Base-by-base conservation (phyloP, 2,797 vertebrate species). In the Halcyon chelicuti region DNA sequence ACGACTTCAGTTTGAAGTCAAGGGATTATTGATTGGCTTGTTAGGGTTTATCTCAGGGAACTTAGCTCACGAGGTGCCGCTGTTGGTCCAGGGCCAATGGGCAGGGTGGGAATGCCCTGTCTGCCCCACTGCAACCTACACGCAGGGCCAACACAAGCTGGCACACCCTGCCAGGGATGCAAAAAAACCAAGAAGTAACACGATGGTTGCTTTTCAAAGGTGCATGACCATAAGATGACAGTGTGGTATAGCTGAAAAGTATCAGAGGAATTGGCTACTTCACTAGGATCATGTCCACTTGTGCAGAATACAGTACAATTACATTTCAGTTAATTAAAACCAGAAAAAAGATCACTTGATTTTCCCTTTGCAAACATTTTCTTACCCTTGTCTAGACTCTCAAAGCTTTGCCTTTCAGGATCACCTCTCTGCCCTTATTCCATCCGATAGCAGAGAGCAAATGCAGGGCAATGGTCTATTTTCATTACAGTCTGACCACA, bases 51-150 rank as follows among this genome's bases (percentile, higher is more conserved):
- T 33, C 37, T 70, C 23, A 28, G 58, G 13, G 26, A 91, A 12
- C 26, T 66, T 57, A 88, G 44, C 33, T 39, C 67, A 71, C 1
- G 0, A 26, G 0, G 0, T 33, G 31, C 39, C 9, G 4, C 29
- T 26, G 35, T 39, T 5, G 8, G 66, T 52, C 33, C 35, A 71
- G 15, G 28, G 57, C 49, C 25, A 60, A 67, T 46, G 10, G 11
- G 4, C 6, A 81, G 39, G 35, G 14, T 47, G 7, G 9, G 18
- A 87, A 87, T 49, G 44, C 66, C 85, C 47, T 55, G 63, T 28
- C 28, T 63, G 78, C 28, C 44, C n/a, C 68, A 60, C 35, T 47
- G 33, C 0, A 0, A 74, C 40, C 33, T 57, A 80, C 40, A 54
- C 1, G 1, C 7, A 66, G 31, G 51, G 26, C 26, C 66, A 82